These are phyloP conservation scores for Gasteruption jaculator DNA, from an alignment of 2,888 invertebrate species.

Conservation along the genomic window DNA sequence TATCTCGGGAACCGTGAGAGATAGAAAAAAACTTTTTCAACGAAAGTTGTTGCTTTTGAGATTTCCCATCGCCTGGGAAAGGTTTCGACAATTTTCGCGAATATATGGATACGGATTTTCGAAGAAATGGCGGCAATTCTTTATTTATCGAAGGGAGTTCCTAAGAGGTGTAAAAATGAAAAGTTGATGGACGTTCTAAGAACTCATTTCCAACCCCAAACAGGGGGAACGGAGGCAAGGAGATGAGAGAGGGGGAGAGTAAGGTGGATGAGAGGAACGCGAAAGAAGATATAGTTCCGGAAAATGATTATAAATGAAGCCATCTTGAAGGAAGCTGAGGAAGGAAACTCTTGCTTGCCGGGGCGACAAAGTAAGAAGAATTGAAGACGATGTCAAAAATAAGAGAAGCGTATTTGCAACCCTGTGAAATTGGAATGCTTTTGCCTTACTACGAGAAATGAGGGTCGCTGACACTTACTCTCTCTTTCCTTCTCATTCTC, in stretches of 20 bases:
- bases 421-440: slow-evolving; percentile 48
- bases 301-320: slow-evolving; percentile 51
- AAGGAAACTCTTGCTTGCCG: slow-evolving; percentile 33
- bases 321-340: slow-evolving; percentile 30
- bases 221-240: slow-evolving; percentile 1
- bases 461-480: slow-evolving; percentile 27
- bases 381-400: slow-evolving; percentile 49
- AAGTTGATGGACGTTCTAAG: no score
- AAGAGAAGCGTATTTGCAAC: slow-evolving; percentile 49
- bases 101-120: no score
- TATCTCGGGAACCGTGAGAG: no score
- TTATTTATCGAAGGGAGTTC: no score
- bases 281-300: slow-evolving; percentile 39
- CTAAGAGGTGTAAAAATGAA: no score
- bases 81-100: no score
- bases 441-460: slow-evolving; percentile 41
- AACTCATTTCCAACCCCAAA: no score
- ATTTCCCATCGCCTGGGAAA: no score
- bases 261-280: slow-evolving; percentile 11
- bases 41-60: no score
- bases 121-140: no score
- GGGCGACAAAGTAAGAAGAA: slow-evolving; percentile 49
- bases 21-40: no score
- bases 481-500: background rate
- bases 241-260: background rate